Evolutionary conservation across 2,888 invertebrate genomes (phyloP), one percentile per base, ranked within the genome.

Genomic region (Drosophila paucipuncta): DNA sequence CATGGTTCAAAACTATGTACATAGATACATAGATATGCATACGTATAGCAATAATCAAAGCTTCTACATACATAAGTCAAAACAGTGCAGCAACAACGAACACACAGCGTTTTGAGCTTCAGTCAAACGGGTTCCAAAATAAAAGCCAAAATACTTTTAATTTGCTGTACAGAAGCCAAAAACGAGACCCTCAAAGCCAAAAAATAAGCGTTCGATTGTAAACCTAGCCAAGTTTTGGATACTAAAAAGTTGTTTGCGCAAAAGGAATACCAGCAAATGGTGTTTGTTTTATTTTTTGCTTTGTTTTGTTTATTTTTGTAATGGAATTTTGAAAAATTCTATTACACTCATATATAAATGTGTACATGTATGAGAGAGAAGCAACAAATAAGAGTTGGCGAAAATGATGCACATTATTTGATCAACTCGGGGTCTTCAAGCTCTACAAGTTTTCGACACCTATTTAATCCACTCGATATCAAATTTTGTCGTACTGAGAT

Each of bases 81-180:
- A 69, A 58, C 69, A 69, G 43, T 58, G 37, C 35, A 57, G 35
- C 41, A 54, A 60, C 22, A 54, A 30, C n/a, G 39, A 47, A 16
- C 50, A 28, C 4, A 10, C 11, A 50, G 18, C 35, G 58, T 39
- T 59, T 68, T 18, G 22, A 69, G 57, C 33, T 63, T n/a, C 22
- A 33, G 28, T 47, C 31, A 64, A 72, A 73, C 73, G 73, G 52
- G 73, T 73, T 73, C 57, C 64, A 57, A 37, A 31, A 63, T 63
- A 37, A 16, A 30, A 47, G 47, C 30, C 37, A 62, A 62, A 41
- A 71, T 60, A 71, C 70, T 61, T 70, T 61, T 62, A 70, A 55
- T 62, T 70, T 61, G 49, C 49, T 41, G 41, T 30, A 31, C 72
- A 70, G 47, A 54, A 50, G 61, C 54, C 41, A 71, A 49, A 70